Percentiles rank a stretch among this genome's conserved stretches.
Conservation (phyloP, 2,113 vertebrate genomes). For the Clupea harengus region DNA sequence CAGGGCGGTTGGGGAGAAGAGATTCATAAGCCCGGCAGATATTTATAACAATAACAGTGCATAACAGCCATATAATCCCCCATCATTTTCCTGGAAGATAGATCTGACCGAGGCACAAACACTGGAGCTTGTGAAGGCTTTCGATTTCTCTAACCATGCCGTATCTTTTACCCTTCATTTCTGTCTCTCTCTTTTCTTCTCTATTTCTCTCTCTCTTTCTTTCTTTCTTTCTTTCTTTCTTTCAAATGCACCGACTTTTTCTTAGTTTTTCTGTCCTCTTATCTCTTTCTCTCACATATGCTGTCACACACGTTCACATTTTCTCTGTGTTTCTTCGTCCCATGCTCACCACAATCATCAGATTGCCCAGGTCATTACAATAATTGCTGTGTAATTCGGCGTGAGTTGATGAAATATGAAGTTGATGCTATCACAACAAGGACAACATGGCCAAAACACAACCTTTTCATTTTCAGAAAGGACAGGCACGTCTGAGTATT, state of each 20-base stretch:
- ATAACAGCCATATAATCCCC: conserved; percentile 37
- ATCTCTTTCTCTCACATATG: not conserved
- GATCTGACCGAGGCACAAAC: conserved; percentile 20
- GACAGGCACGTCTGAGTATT: not conserved
- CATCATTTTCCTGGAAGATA: conserved; percentile 46
- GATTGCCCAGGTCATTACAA: not conserved
- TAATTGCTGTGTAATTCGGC: not conserved
- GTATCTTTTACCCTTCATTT: not conserved
- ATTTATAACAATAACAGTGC: conserved; percentile 43
- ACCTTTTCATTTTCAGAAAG: not conserved
- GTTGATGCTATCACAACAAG: not conserved
- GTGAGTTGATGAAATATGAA: not conserved
- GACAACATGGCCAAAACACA: not conserved
- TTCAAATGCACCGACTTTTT: not conserved
- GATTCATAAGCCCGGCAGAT: conserved; percentile 35
- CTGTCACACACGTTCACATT: conserved; percentile 3
- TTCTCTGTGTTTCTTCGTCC: too few relatives aligned
- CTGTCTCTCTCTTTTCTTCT: not conserved
- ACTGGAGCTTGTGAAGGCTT: not conserved
- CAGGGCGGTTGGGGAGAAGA: conserved; percentile 15
- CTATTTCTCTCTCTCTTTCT: not conserved
- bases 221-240: not conserved
- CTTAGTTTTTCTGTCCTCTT: not conserved
- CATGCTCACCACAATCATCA: not conserved
- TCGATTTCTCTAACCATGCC: not conserved